Evolutionary conservation across 37 sponge, comb jelly and placozoan genomes (phyloP), one percentile per base, ranked within the genome.

Genomic region (Aphrocallistes beatrix): DNA sequence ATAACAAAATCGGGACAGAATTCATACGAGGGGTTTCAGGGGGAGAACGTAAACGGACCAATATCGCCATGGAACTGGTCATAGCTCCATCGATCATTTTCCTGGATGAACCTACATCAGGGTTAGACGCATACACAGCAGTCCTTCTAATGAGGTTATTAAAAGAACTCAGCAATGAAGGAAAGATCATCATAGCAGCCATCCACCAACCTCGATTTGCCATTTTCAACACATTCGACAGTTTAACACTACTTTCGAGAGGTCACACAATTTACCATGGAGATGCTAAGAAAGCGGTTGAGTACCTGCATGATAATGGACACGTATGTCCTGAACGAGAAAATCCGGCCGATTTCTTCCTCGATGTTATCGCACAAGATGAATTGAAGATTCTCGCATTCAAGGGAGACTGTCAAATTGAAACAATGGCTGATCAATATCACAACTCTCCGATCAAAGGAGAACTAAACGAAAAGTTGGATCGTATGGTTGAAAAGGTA

Each of bases 21-120:
- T 92, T 89, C 84, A 28, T 86, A 6, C 81, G 93, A 30, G 93
- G 93, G 0, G 89, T 92, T 36, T 92, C 92, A 32, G 92, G 92
- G n/a, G 92, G 92, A 13, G 90, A 92, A 82, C 87, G 88, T 86
- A 92, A 89, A 60, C 51, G 92, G 0, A 92, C 92, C 39, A 84
- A 86, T 82, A 92, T 92, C 86, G 92, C 88, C 1, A 92, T 89
- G 92, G 92, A 92, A 88, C 84, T 92, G 84, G 87, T 92, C 39
- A 88, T 83, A 37, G 86, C 88, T 23, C 92, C 92, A 0, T 82
- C 82, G 40, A 83, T 92, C 38, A 51, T 92, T 51, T 92, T 86
- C 45, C 87, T 91, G 47, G 92, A 91, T 85, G 91, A 91, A 83
- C 91, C 91, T 38, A 91, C 91, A 38, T 88, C 92, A 39, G 92